Base-by-base conservation (phyloP, 2,113 vertebrate genomes). In the Quiscalus mexicanus region DNA sequence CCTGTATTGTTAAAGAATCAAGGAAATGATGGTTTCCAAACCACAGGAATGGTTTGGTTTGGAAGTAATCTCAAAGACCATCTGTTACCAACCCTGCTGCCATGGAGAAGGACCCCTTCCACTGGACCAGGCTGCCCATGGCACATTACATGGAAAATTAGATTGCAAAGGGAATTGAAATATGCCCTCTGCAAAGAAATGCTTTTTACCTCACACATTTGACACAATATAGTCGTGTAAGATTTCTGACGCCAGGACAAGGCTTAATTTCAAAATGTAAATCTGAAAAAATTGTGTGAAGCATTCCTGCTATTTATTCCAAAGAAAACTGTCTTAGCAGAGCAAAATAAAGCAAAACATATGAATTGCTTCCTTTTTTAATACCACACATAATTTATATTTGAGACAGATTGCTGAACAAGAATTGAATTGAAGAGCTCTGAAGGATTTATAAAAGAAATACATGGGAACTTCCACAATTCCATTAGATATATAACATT, bases 331-430 rank as follows among this genome's bases (percentile, higher is more conserved):
- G 27, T 62, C 31, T 60, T 50, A 83, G 39, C 33, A 79, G 33
- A 68, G 39, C 67, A 90, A 73, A 85, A 21, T 67, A 85, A 93
- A 90, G 62, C 19, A 62, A 87, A 90, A 79, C 33, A 30, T 13
- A 18, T 24, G 10, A 74, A 55, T 79, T 69, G 10, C 10, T 80
- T 62, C 33, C 11, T 52, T 69, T 55, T 93, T 63, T 84, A 83
- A 80, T 69, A 73, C 30, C 13, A 47, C 58, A 30, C 14, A 42
- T 65, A 90, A 88, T 45, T 91, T 31, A 30, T 78, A 41, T 83
- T 68, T 95, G 75, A 89, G 76, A 47, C 27, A 86, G 85, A 70
- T 33, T 94, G 71, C 75, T 92, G 83, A 85, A 79, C 71, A 95
- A 62, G 42, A 88, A 90, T 88, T 93, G 82, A 83, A 79, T 79